Evolutionary conservation across 2,113 vertebrate genomes (phyloP).

Genomic region (Calidris pygmaea): DNA sequence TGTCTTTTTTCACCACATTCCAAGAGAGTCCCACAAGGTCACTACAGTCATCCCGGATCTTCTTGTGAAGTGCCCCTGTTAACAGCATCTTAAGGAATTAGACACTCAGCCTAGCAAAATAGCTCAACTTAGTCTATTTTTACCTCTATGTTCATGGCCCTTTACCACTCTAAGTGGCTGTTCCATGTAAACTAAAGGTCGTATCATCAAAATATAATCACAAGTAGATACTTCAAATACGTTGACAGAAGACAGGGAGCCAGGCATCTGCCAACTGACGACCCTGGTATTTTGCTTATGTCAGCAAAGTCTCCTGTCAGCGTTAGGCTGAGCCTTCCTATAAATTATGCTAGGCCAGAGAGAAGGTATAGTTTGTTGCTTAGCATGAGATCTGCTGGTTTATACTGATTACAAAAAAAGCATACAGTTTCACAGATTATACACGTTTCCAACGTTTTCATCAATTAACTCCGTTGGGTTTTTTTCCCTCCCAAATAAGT

Average conservation of each 20-base stretch:
- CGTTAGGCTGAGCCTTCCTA: not conserved
- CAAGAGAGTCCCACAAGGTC: not conserved
- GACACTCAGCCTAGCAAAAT: not conserved
- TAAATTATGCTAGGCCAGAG: not conserved
- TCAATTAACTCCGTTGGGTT: not conserved
- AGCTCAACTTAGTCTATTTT: not conserved
- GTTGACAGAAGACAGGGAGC: not conserved
- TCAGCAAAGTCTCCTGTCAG: not conserved
- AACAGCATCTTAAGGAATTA: not conserved
- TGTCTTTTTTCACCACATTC: not conserved
- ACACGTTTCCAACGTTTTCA: not conserved
- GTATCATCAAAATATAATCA: not conserved
- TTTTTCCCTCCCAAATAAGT: rapidly evolving
- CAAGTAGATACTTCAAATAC: not conserved
- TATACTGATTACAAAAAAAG: not conserved
- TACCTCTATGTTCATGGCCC: not conserved
- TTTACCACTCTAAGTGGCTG: not conserved
- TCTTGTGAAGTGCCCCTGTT: not conserved
- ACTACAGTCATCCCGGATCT: not conserved
- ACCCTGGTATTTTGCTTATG: not conserved
- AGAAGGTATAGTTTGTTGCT: not conserved
- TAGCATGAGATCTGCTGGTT: not conserved
- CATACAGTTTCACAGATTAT: not conserved
- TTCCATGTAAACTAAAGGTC: not conserved
- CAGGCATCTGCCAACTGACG: not conserved